Conservation (phyloP, 2,797 vertebrate species). For the Enteromius afrohamiltoni region DNA sequence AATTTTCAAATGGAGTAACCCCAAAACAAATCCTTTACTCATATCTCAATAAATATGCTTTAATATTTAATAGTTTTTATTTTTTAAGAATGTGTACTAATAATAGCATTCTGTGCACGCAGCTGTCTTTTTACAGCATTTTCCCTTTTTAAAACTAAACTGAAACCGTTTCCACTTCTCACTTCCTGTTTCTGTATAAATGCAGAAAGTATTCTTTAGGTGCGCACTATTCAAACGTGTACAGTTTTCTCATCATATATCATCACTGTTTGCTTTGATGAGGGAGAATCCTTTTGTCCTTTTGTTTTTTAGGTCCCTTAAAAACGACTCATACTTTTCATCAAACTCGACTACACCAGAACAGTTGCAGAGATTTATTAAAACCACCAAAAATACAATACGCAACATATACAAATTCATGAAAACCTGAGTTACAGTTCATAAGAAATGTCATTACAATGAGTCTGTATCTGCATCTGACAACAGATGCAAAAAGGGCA, state of each 20-base stretch:
- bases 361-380: background rate
- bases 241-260: background rate
- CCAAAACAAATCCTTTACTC: no score
- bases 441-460: background rate
- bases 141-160: constrained; percentile 37
- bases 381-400: background rate
- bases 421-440: background rate
- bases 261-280: background rate
- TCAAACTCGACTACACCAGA: background rate
- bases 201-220: background rate
- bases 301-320: background rate
- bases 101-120: background rate
- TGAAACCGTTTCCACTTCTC: constrained; percentile 35
- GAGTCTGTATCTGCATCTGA: background rate
- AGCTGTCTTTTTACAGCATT: constrained; percentile 40
- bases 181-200: constrained; percentile 52
- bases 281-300: background rate
- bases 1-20: background rate
- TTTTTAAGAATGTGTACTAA: background rate
- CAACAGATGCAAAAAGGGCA: constrained; percentile 3
- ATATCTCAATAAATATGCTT: background rate
- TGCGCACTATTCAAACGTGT: background rate
- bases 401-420: background rate
- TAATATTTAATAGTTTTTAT: background rate
- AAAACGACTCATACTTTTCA: background rate